Conservation (phyloP, 1,140 invertebrate species). For the Eurosta solidaginis region DNA sequence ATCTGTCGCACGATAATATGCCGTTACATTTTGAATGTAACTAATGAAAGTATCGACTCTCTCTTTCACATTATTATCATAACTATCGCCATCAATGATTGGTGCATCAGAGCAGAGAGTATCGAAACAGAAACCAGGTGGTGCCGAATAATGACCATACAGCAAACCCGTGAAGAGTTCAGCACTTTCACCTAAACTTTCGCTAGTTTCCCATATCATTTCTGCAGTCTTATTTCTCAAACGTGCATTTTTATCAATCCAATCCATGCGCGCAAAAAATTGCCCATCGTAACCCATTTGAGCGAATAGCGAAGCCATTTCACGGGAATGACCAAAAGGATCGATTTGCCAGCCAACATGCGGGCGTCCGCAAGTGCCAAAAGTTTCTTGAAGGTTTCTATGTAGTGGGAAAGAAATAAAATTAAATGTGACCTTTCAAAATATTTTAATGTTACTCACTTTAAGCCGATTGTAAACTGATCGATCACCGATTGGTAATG, state of each 20-base stretch:
- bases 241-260: constrained; percentile 78
- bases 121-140: constrained; percentile 89
- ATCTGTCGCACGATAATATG: constrained; percentile 71
- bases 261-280: constrained; percentile 87
- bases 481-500: constrained; percentile 96
- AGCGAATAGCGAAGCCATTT: constrained; percentile 81
- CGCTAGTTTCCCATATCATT: constrained; percentile 82
- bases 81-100: constrained; percentile 76
- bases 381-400: constrained; percentile 73
- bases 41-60: constrained; percentile 67
- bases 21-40: constrained; percentile 63
- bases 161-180: constrained; percentile 75
- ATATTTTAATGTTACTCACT: constrained; percentile 31
- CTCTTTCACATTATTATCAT: constrained; percentile 73
- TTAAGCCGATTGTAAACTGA: constrained; percentile 79
- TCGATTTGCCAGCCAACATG: constrained; percentile 91
- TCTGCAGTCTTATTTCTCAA: constrained; percentile 72
- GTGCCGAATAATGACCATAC: constrained; percentile 81
- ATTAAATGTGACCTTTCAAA: constrained; percentile 40
- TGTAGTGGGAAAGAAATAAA: constrained; percentile 7
- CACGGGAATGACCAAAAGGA: constrained; percentile 89
- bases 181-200: constrained; percentile 50
- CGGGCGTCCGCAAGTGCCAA: constrained; percentile 81
- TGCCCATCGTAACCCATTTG: constrained; percentile 86
- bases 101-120: constrained; percentile 81